Base-by-base conservation (phyloP, 2,888 invertebrate genomes). In the Galeopsomyia nigrocyanea region DNA sequence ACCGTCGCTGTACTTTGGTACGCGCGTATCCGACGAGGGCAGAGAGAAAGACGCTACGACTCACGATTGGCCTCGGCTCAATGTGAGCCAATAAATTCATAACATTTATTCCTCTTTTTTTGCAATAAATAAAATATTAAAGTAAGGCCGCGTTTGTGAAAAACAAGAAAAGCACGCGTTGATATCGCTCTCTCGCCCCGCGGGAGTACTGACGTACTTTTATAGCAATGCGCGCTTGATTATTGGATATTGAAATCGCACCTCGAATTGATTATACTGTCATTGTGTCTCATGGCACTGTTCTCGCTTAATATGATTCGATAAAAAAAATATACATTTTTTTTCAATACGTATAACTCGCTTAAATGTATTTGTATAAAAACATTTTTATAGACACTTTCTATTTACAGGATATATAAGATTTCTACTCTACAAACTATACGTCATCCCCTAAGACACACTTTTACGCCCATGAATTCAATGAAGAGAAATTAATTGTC, bases 21-120 rank as follows among this genome's bases (percentile, higher is more conserved):
- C n/a, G 21, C 31, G 16, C 16, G 17, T 55, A 55, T 5, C 22
- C 19, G 21, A 55, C 13, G 19, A 39, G 16, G 6, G 31, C 10
- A 55, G 19, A 57, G 16, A 14, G 17, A 70, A 46, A 16, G 31
- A 49, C 47, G 60, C 61, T 61, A 26, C n/a, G 50, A 72, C 31
- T 64, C 49, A n/a, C n/a, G 46, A 60, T 21, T 65, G 60, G 49
- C 46, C 72, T 71, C 74, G 78, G 73, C 83, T 83, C 83, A 83
- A 83, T 83, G 79, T 83, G 83, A 83, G 83, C 76, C 82, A 82
- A 68, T 74, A 70, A 65, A 71, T 67, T 21, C 51, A 61, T 51
- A 47, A 75, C 76, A 39, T 39, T 3, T 26, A 26, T 66, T 68
- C 68, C 65, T 49, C 68, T 71, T 56, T 46, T 60, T 53, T 16